Evolutionary conservation across 2,113 vertebrate species (phyloP).

Genomic region (Rhadina sibilatrix): DNA sequence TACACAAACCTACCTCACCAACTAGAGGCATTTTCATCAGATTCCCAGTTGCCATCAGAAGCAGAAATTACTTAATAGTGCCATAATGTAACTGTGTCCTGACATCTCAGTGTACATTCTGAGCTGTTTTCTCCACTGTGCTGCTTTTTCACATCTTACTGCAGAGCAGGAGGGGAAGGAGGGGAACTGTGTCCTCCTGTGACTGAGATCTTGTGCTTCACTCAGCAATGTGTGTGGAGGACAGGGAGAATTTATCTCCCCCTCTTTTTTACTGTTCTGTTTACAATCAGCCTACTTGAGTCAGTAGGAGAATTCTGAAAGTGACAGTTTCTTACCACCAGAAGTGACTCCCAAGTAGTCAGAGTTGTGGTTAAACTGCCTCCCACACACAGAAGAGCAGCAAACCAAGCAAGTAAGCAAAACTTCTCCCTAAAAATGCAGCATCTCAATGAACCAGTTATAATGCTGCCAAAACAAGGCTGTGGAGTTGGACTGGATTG

Average conservation of each 20-base stretch:
- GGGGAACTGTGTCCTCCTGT: background rate
- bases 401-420: background rate
- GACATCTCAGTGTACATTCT: background rate
- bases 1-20: background rate
- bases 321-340: background rate
- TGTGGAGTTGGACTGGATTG: background rate
- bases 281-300: background rate
- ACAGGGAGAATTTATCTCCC: background rate
- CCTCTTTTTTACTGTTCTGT: background rate
- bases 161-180: background rate
- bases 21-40: background rate
- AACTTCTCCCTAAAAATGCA: background rate
- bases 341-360: background rate
- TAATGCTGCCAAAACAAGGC: background rate
- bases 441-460: background rate
- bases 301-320: background rate
- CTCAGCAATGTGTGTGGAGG: fast-evolving
- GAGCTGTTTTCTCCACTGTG: background rate
- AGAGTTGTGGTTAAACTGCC: constrained; percentile 9
- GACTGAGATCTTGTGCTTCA: background rate
- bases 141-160: background rate
- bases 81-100: background rate
- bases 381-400: background rate
- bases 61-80: background rate
- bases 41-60: background rate